A percentile compares a stretch with the other conserved stretches of the same genome.
Conservation (phyloP, 2,888 invertebrate genomes). For the Ichneumoninae sp. region DNA sequence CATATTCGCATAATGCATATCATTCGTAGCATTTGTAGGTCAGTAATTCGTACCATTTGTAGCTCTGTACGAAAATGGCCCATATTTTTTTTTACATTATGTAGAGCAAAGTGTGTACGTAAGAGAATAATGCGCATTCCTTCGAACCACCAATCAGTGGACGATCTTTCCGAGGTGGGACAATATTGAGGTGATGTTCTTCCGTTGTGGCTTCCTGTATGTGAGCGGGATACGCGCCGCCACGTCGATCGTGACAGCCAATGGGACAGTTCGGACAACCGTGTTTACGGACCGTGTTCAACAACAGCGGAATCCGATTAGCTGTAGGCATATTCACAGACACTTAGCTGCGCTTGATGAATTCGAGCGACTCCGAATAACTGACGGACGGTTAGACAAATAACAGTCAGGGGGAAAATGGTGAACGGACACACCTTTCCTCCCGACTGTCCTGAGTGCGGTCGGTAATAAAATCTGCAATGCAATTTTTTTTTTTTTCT, state of each 20-base stretch:
- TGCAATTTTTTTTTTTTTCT: too few relatives aligned
- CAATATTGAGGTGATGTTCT: too few relatives aligned
- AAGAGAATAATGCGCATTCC: background rate
- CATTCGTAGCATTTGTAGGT: constrained; percentile 1
- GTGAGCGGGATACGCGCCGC: background rate
- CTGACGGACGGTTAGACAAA: too few relatives aligned
- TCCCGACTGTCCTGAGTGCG: too few relatives aligned
- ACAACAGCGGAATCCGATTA: background rate
- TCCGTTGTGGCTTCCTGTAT: background rate
- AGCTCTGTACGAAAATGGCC: background rate
- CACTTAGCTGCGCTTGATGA: background rate
- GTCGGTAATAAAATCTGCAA: too few relatives aligned
- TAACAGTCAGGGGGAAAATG: too few relatives aligned
- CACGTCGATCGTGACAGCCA: background rate
- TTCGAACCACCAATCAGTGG: too few relatives aligned
- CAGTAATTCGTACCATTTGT: background rate
- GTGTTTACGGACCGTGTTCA: background rate
- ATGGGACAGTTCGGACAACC: background rate
- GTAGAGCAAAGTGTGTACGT: background rate
- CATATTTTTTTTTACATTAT: background rate
- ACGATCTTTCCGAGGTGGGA: too few relatives aligned
- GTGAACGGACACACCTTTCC: too few relatives aligned
- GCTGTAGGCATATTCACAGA: background rate
- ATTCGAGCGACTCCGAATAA: background rate
- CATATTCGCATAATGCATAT: background rate